These are phyloP conservation scores for Puffinus mauretanicus DNA, from an alignment of 2,113 vertebrate genomes.

Conservation along the genomic window DNA sequence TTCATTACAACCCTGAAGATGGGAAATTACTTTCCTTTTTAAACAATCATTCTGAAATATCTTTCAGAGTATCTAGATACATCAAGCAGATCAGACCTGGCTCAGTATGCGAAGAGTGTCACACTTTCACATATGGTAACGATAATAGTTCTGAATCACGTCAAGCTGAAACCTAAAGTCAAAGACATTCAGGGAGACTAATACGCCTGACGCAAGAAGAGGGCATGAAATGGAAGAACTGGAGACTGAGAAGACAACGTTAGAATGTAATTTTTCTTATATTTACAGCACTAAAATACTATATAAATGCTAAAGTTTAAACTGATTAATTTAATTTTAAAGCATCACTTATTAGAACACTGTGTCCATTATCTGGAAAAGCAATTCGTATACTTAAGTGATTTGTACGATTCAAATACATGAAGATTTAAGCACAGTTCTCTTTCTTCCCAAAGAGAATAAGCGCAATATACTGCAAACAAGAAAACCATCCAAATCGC, in stretches of 20 bases:
- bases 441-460: not conserved
- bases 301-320: not conserved
- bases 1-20: not conserved
- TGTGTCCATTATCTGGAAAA: not conserved
- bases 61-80: not conserved
- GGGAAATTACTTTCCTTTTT: not conserved
- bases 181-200: not conserved
- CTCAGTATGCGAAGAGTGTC: not conserved
- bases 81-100: not conserved
- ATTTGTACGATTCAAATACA: not conserved
- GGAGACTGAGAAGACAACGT: fast-evolving
- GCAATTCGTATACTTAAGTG: not conserved
- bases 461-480: not conserved
- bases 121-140: not conserved
- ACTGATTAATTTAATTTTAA: not conserved
- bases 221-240: not conserved
- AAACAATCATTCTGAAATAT: not conserved
- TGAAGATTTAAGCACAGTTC: not conserved
- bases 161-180: not conserved
- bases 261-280: not conserved
- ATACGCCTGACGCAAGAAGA: not conserved
- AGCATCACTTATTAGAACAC: not conserved
- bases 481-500: not conserved
- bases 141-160: not conserved
- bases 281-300: not conserved